These are phyloP conservation scores for Patiria miniata DNA, from an alignment of 35 echinoderm and acorn worm species.

Conservation along the genomic window DNA sequence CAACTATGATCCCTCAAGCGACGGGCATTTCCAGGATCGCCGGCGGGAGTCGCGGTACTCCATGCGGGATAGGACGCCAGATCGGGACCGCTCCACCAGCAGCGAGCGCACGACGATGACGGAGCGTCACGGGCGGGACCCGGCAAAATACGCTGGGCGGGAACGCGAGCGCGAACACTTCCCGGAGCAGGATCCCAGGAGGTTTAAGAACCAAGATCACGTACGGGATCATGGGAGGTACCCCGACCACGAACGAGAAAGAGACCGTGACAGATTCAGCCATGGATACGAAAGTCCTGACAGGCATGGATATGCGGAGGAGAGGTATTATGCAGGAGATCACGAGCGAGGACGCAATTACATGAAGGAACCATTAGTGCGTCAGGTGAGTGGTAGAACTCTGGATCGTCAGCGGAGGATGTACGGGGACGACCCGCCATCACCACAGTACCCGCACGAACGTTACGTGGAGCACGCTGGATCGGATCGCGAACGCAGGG, in stretches of 20 bases:
- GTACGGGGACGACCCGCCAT: constrained; percentile 60
- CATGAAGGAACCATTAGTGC: constrained; percentile 77
- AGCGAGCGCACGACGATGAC: constrained; percentile 26
- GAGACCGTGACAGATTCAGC: neutral
- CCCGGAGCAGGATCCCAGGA: constrained; percentile 28
- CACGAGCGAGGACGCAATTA: constrained; percentile 60
- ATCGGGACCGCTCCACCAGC: constrained; percentile 32
- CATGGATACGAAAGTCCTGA: constrained; percentile 34
- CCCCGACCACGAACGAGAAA: neutral
- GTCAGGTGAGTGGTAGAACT: constrained; percentile 83
- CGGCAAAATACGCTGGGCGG: neutral
- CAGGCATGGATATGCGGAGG: constrained; percentile 27
- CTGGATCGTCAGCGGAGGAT: constrained; percentile 87
- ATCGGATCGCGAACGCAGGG: neutral
- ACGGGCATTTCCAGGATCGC: constrained; percentile 56
- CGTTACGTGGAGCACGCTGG: constrained; percentile 53
- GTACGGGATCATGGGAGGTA: constrained; percentile 11
- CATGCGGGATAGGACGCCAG: constrained; percentile 13
- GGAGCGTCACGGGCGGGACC: constrained; percentile 21
- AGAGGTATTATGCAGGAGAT: constrained; percentile 47
- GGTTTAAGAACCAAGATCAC: constrained; percentile 23
- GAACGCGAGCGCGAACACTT: constrained; percentile 19
- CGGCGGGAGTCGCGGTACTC: constrained; percentile 23
- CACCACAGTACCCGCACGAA: constrained; percentile 36
- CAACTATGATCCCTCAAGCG: constrained; percentile 55